These are phyloP conservation scores for Andrena camellia DNA, from an alignment of 2,888 invertebrate genomes.

Conservation along the genomic window DNA sequence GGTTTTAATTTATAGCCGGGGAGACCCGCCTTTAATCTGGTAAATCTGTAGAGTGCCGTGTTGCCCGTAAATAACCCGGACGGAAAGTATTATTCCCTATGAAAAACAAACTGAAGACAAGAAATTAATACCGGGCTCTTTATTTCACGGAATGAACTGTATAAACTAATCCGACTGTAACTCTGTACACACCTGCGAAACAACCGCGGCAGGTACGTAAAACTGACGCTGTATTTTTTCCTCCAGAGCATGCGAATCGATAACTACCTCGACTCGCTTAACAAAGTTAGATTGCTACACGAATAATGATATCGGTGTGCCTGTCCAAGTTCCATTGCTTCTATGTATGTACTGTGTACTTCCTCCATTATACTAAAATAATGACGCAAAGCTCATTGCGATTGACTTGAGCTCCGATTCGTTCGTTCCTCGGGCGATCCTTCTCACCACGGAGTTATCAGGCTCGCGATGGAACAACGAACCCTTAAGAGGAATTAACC, in stretches of 20 bases:
- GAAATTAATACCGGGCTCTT: slow-evolving; percentile 65
- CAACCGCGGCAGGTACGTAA: not conserved
- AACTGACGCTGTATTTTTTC: not conserved
- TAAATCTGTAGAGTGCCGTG: slow-evolving; percentile 74
- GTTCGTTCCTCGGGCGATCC: not conserved
- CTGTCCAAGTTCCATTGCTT: too few relatives aligned
- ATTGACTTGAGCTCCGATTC: too few relatives aligned
- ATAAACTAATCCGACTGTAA: slow-evolving; percentile 42
- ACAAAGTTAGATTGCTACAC: too few relatives aligned
- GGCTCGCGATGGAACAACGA: not conserved
- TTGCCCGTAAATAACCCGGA: slow-evolving; percentile 69
- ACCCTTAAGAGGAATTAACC: slow-evolving; percentile 20
- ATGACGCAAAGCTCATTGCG: too few relatives aligned
- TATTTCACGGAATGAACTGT: slow-evolving; percentile 53
- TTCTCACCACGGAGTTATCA: not conserved
- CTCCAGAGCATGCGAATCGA: not conserved
- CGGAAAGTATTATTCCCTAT: slow-evolving; percentile 66
- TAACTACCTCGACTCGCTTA: not conserved
- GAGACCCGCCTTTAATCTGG: slow-evolving; percentile 73
- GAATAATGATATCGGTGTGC: too few relatives aligned
- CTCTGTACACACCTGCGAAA: slow-evolving; percentile 18
- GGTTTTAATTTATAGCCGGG: slow-evolving; percentile 71
- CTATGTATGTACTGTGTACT: too few relatives aligned
- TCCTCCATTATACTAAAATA: too few relatives aligned
- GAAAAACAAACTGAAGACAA: slow-evolving; percentile 67